Conservation (phyloP, 1,140 invertebrate genomes). For the Zaprionus vittiger region DNA sequence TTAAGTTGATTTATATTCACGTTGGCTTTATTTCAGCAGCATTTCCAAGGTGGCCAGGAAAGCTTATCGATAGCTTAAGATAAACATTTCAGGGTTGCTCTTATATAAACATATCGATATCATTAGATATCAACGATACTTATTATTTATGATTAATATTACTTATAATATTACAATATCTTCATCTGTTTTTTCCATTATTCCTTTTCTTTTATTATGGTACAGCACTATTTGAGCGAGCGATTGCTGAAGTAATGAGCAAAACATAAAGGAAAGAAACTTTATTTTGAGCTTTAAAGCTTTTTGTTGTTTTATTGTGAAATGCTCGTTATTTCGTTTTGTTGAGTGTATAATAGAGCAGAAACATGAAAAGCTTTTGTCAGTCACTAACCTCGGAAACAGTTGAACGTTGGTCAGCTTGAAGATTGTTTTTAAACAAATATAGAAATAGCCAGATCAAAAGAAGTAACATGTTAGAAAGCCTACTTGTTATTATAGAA, state of each 20-base stretch:
- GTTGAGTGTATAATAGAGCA: background rate
- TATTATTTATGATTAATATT: too few species aligned
- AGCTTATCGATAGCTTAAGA: too few species aligned
- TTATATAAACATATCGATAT: too few species aligned
- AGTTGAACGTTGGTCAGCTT: background rate
- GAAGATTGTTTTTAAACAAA: background rate
- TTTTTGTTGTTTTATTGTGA: background rate
- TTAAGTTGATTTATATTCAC: too few species aligned
- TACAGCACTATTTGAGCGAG: background rate
- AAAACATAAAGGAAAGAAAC: background rate
- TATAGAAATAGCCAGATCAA: background rate
- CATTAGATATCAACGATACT: too few species aligned
- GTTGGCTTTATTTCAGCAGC: too few species aligned
- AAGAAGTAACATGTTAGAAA: background rate
- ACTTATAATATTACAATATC: too few species aligned
- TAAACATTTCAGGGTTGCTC: too few species aligned
- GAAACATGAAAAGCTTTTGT: background rate
- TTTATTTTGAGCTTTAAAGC: background rate
- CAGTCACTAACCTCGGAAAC: background rate
- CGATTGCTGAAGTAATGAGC: background rate
- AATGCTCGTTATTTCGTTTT: background rate
- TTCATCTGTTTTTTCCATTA: background rate
- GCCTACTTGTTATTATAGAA: too few species aligned
- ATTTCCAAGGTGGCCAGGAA: too few species aligned
- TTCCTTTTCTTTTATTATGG: background rate